These are phyloP conservation scores for Lampris incognitus DNA, from an alignment of 2,113 vertebrate species.

Conservation along the genomic window DNA sequence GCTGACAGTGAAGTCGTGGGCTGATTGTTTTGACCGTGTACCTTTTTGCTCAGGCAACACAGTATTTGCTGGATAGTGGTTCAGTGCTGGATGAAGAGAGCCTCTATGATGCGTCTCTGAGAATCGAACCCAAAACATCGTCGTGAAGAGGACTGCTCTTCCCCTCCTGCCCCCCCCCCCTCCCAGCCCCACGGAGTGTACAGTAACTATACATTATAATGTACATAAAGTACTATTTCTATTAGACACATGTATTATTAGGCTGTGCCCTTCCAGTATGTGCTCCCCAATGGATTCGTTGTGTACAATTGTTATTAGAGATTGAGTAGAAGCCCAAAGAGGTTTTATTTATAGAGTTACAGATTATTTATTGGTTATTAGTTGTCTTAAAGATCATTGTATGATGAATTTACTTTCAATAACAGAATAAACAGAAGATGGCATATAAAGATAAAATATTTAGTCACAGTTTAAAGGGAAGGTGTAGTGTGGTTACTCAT, in stretches of 20 bases:
- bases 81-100: slow-evolving; percentile 92
- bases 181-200: slow-evolving; percentile 53
- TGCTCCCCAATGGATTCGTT: slow-evolving; percentile 69
- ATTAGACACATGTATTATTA: slow-evolving; percentile 76
- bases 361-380: slow-evolving; percentile 75
- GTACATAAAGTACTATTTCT: slow-evolving; percentile 84
- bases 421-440: slow-evolving; percentile 44
- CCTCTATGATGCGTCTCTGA: slow-evolving; percentile 94
- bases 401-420: slow-evolving; percentile 59
- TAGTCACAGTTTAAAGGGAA: slow-evolving; percentile 32
- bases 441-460: slow-evolving; percentile 25
- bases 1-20: background rate
- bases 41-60: slow-evolving; percentile 83
- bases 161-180: background rate
- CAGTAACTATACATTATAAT: slow-evolving; percentile 73
- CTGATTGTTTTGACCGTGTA: background rate
- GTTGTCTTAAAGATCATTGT: slow-evolving; percentile 61
- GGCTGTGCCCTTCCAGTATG: slow-evolving; percentile 78
- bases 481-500: slow-evolving; percentile 17
- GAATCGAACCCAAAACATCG: slow-evolving; percentile 93
- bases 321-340: slow-evolving; percentile 70
- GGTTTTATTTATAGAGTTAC: slow-evolving; percentile 75
- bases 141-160: slow-evolving; percentile 81
- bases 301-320: slow-evolving; percentile 75
- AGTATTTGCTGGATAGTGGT: slow-evolving; percentile 91